Evolutionary conservation across 2,888 invertebrate species (phyloP).

Genomic region (Altica lythri): DNA sequence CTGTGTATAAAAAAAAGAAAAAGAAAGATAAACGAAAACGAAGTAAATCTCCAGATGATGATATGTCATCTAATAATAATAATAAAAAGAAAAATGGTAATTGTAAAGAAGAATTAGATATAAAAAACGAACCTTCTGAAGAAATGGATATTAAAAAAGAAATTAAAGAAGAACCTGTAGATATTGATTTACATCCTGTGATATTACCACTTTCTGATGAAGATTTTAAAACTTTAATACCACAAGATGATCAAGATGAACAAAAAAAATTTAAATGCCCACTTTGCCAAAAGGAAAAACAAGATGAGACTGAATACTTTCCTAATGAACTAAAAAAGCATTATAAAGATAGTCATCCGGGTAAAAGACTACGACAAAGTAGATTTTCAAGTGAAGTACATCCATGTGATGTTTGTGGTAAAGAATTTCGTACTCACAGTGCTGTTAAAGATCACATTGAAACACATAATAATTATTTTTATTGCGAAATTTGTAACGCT

Average conservation of each 20-base stretch:
- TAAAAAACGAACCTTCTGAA: constrained; percentile 31
- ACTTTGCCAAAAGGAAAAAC: constrained; percentile 44
- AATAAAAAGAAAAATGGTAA: constrained; percentile 13
- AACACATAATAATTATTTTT: constrained; percentile 53
- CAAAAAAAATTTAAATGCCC: constrained; percentile 43
- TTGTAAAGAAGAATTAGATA: constrained; percentile 12
- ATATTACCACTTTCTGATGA: constrained; percentile 32
- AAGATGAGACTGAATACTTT: constrained; percentile 42
- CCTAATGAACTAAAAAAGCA: constrained; percentile 45
- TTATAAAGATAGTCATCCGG: constrained; percentile 46
- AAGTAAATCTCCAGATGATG: constrained; percentile 4
- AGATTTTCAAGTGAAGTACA: constrained; percentile 41
- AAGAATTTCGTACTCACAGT: constrained; percentile 48
- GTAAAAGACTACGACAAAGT: constrained; percentile 45
- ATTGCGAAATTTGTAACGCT: constrained; percentile 53
- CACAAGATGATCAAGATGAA: constrained; percentile 22
- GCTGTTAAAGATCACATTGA: constrained; percentile 53
- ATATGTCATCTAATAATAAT: constrained; percentile 16
- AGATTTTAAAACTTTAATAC: constrained; percentile 33
- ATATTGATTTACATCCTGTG: constrained; percentile 30
- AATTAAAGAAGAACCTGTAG: constrained; percentile 36
- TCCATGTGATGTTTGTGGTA: constrained; percentile 53
- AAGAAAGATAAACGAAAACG: constrained; percentile 23
- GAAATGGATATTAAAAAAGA: constrained; percentile 35
- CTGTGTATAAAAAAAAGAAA: constrained; percentile 24